Percentiles rank a stretch among this genome's conserved stretches.
Conservation (phyloP, 2,888 invertebrate genomes). For the Orthosia gothica region DNA sequence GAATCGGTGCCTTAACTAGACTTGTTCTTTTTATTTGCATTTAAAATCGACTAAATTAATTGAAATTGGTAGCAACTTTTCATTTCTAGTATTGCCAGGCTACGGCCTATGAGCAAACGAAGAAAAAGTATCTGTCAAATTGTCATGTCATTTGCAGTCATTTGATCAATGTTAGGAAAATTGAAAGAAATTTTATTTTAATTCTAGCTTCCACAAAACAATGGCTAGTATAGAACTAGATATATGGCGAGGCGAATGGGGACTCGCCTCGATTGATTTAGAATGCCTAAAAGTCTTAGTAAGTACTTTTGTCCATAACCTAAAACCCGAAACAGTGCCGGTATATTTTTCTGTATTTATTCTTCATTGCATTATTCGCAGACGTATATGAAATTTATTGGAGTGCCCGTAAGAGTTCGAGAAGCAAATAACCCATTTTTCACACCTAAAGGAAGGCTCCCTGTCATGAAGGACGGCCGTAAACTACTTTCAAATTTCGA, state of each 20-base stretch:
- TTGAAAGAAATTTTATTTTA: conserved; percentile 56
- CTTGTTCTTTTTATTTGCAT: not conserved
- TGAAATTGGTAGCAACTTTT: not conserved
- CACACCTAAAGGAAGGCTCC: conserved; percentile 94
- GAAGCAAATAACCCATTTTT: conserved; percentile 94
- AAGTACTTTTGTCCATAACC: conserved; percentile 79
- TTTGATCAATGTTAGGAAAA: conserved; percentile 67
- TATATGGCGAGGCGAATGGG: conserved; percentile 97
- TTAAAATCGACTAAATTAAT: not conserved
- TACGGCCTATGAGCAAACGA: not conserved
- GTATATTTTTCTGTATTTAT: conserved; percentile 55
- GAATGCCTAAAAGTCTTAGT: conserved; percentile 96
- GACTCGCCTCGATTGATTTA: conserved; percentile 96
- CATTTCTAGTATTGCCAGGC: not conserved
- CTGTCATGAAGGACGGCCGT: conserved; percentile 92
- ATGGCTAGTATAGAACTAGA: conserved; percentile 92
- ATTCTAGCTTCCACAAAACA: conserved; percentile 53
- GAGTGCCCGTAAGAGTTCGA: conserved; percentile 94
- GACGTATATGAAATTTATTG: conserved; percentile 94
- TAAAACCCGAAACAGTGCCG: conserved; percentile 70
- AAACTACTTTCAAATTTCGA: conserved; percentile 92
- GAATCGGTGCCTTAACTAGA: too few species aligned
- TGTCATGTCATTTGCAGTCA: conserved; percentile 53
- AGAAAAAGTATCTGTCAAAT: conserved; percentile 36
- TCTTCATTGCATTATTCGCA: conserved; percentile 75